These are phyloP conservation scores for Ruditapes philippinarum DNA, from an alignment of 1,140 invertebrate species.

Conservation along the genomic window DNA sequence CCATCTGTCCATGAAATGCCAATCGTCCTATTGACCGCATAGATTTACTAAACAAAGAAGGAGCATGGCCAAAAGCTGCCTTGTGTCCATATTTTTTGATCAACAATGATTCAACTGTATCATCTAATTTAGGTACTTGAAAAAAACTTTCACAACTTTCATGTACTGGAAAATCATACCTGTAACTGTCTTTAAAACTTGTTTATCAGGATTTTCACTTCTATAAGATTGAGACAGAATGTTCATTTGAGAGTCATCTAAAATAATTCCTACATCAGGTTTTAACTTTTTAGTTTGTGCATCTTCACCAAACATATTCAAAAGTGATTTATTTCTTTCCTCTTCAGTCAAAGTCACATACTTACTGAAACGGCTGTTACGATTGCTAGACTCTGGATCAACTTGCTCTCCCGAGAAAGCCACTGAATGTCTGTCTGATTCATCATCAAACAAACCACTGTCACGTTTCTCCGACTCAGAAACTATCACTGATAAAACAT, in stretches of 20 bases:
- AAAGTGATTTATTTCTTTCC: background rate
- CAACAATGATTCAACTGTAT: background rate
- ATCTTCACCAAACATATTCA: background rate
- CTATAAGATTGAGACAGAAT: background rate
- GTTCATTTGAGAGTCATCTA: background rate
- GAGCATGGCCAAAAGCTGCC: too few species aligned
- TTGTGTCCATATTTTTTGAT: conserved; percentile 4
- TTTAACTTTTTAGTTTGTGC: background rate
- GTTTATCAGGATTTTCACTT: background rate
- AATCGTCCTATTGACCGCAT: background rate
- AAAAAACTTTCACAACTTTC: too few species aligned
- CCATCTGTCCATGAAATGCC: background rate
- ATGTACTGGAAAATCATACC: background rate
- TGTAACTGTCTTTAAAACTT: background rate
- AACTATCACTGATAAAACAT: too few species aligned
- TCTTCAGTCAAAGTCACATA: too few species aligned
- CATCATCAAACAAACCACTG: too few species aligned
- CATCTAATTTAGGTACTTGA: too few species aligned
- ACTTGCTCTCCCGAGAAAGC: too few species aligned
- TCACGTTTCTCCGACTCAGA: too few species aligned
- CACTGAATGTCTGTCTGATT: too few species aligned
- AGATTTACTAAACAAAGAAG: background rate
- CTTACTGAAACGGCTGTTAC: background rate
- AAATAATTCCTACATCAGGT: background rate
- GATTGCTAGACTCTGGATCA: background rate